Conservation (phyloP, 2,888 invertebrate species). For the Patella ulyssiponensis region DNA sequence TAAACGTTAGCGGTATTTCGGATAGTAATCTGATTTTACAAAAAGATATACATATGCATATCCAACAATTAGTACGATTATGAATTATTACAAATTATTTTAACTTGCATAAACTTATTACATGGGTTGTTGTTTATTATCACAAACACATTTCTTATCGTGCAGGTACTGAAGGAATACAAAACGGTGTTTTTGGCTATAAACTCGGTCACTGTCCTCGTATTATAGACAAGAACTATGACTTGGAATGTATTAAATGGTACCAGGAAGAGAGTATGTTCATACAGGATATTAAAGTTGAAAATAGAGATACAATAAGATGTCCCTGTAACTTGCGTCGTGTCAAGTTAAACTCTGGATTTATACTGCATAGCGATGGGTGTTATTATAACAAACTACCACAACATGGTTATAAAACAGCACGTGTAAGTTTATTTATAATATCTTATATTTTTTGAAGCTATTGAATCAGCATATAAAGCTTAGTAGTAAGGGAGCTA, state of each 20-base stretch:
- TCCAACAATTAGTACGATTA: too few relatives aligned
- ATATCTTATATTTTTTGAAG: too few relatives aligned
- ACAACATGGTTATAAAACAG: neutral
- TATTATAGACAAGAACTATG: neutral
- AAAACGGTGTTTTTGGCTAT: neutral
- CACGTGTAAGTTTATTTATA: neutral
- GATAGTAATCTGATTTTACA: too few relatives aligned
- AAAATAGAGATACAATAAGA: neutral
- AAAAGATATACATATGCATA: too few relatives aligned
- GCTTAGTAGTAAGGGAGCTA: too few relatives aligned
- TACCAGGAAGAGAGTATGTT: neutral
- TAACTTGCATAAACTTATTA: too few relatives aligned
- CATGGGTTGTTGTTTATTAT: too few relatives aligned
- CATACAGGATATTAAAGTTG: neutral
- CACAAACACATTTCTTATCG: too few relatives aligned
- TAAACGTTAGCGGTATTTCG: too few relatives aligned
- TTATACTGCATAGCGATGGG: neutral
- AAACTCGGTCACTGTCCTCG: neutral
- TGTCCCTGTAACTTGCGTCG: neutral
- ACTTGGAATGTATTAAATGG: neutral
- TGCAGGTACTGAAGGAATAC: too few relatives aligned
- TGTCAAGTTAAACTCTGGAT: neutral
- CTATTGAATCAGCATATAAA: too few relatives aligned
- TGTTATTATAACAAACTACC: neutral
- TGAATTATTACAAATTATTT: too few relatives aligned